Base-by-base conservation (phyloP, 2,797 vertebrate species). In the Protosalanx chinensis region DNA sequence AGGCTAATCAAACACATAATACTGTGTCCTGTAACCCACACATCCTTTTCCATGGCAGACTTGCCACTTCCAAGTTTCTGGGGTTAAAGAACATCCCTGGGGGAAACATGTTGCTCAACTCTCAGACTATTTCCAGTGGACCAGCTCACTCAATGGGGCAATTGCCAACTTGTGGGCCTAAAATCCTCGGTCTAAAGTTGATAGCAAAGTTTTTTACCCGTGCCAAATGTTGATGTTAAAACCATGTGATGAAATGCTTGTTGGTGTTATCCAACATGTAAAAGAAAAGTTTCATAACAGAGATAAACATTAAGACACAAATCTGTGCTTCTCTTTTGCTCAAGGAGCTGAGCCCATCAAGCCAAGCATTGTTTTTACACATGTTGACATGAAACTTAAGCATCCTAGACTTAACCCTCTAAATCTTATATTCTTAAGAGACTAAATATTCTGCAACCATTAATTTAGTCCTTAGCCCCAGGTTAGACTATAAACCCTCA, bases 31-130 rank as follows among this genome's bases (percentile, higher is more conserved):
- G 72, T 70, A 73, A 82, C 81, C 76, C 71, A 68, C 56, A n/a
- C 59, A 33, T 60, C 0, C 30, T 68, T 58, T 79, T 35, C 0
- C 1, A 76, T 76, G 77, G 68, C 75, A 41, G 65, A 64, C 23
- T 20, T 68, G 68, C 77, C 66, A 71, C 78, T 70, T 71, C 58
- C 57, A 65, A 32, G 60, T 68, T 79, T 72, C 76, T 68, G 56
- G 59, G 81, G 68, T 64, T 64, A 81, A 83, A 82, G 33, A 53
- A 41, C 7, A 41, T 85, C 86, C 81, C 71, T 75, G 66, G 56
- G 66, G 33, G 76, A 60, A 82, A 85, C 73, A 71, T 78, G 68
- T 85, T 89, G 79, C 82, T 82, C 81, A 87, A 89, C 80, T 51
- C 1, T 3, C 2, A 23, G 58, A 60, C 20, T 23, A 60, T 29